phyloP scores from a whole-genome alignment of 2,888 invertebrate species.

The Lamellibrachia columna region DNA sequence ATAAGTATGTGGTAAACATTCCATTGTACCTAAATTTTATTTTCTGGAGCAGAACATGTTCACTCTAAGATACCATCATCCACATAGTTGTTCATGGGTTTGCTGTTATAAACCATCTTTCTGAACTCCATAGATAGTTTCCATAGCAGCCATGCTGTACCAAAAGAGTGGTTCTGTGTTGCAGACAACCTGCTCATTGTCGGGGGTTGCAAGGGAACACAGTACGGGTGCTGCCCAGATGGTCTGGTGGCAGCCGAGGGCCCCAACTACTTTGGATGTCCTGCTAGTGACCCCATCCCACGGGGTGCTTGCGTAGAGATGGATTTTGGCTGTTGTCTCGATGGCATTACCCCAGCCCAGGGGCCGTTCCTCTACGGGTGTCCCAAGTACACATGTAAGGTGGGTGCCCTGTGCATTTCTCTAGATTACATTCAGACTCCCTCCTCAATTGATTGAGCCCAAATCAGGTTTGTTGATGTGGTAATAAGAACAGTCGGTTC shows the following conservation, averaged over 20 bases:
- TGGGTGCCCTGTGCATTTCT: conserved; percentile 25
- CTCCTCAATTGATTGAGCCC: neutral
- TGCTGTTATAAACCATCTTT: too few relatives aligned
- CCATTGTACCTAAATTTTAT: too few relatives aligned
- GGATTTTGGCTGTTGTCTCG: conserved; percentile 89
- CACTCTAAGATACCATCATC: too few relatives aligned
- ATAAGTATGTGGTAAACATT: too few relatives aligned
- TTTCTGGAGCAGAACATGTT: too few relatives aligned
- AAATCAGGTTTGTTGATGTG: too few relatives aligned
- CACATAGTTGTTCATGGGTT: too few relatives aligned
- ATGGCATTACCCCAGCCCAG: conserved; percentile 81
- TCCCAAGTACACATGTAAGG: conserved; percentile 66
- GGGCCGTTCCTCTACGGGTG: conserved; percentile 82
- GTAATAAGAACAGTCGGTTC: too few relatives aligned
- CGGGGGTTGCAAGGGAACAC: conserved; percentile 55
- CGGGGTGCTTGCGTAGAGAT: conserved; percentile 69
- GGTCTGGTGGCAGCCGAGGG: conserved; percentile 87
- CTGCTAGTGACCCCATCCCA: conserved; percentile 32
- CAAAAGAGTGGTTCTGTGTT: conserved; percentile 41
- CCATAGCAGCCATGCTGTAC: too few relatives aligned
- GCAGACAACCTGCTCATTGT: conserved; percentile 31
- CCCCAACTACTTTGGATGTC: conserved; percentile 70
- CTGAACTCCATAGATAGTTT: too few relatives aligned
- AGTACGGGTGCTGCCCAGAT: conserved; percentile 87
- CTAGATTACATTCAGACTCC: neutral